These are phyloP conservation scores for Axinella damicornis DNA, from an alignment of 37 sponge, comb jelly and placozoan species.

Conservation along the genomic window DNA sequence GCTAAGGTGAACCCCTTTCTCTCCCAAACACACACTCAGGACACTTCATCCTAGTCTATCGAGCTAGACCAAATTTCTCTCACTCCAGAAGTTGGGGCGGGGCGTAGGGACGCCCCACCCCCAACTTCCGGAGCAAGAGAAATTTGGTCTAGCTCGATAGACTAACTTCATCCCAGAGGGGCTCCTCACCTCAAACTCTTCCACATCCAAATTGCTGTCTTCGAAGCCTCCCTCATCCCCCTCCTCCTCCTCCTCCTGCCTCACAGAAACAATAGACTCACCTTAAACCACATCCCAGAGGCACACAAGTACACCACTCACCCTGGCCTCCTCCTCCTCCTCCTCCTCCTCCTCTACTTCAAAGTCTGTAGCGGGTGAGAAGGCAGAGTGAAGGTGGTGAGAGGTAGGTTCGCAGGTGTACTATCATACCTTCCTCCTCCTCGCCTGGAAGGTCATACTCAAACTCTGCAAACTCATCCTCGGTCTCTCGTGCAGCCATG, in stretches of 20 bases:
- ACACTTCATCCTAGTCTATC: no score
- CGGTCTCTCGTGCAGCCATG: constrained; percentile 1
- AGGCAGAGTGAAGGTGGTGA: not conserved
- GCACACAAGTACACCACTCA: not conserved
- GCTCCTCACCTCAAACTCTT: constrained; percentile 63
- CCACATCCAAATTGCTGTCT: constrained; percentile 40
- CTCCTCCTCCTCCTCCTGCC: constrained; percentile 12
- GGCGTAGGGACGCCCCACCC: not conserved
- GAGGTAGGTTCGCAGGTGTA: not conserved
- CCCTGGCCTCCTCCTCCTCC: constrained; percentile 4
- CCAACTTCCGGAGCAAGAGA: not conserved
- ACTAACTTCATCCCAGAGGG: no score
- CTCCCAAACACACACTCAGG: no score
- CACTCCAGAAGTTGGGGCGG: no score
- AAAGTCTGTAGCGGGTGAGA: not conserved
- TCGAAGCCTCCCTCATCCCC: constrained; percentile 65
- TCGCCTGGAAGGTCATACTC: constrained; percentile 40
- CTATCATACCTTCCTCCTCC: not conserved
- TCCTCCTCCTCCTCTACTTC: constrained; percentile 20
- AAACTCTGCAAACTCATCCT: constrained; percentile 79
- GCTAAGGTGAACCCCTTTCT: not conserved
- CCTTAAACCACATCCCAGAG: not conserved
- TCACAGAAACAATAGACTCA: no score
- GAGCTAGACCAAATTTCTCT: no score
- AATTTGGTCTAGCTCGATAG: not conserved